Conservation (phyloP, 2,888 invertebrate genomes). For the Drosophila mercatorum region DNA sequence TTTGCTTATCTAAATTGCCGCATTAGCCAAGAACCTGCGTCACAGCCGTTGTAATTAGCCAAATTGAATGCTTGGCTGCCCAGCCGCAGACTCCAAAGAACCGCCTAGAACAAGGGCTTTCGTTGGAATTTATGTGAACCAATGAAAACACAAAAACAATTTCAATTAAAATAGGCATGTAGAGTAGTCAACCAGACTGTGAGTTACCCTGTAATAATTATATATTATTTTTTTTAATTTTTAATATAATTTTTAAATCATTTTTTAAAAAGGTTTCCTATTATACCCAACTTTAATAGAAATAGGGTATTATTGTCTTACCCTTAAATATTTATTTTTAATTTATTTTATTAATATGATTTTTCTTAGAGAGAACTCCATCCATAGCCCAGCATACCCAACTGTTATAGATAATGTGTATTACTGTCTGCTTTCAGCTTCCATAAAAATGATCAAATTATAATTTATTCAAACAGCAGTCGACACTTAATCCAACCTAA, state of each 20-base stretch:
- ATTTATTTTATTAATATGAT: too few species aligned
- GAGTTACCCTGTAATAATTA: background rate
- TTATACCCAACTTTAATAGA: too few species aligned
- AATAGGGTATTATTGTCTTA: too few species aligned
- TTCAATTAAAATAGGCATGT: conserved; percentile 3
- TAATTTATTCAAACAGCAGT: conserved; percentile 9
- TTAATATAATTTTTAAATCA: too few species aligned
- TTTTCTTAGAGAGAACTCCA: too few species aligned
- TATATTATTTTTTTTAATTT: too few species aligned
- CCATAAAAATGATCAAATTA: background rate
- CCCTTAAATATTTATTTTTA: too few species aligned
- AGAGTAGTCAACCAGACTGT: background rate
- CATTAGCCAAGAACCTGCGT: conserved; percentile 78
- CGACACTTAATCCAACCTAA: conserved; percentile 24
- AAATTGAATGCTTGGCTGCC: conserved; percentile 76
- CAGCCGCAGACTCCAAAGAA: conserved; percentile 46
- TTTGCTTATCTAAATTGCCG: conserved; percentile 80
- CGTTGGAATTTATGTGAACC: conserved; percentile 8
- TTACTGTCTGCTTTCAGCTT: background rate
- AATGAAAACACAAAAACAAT: background rate
- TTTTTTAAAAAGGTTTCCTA: too few species aligned
- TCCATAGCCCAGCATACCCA: background rate
- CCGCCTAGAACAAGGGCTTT: conserved; percentile 9
- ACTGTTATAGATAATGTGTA: background rate
- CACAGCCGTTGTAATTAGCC: conserved; percentile 68